Evolutionary conservation across 2,888 invertebrate genomes (phyloP).

Genomic region (Beris morrisii): DNA sequence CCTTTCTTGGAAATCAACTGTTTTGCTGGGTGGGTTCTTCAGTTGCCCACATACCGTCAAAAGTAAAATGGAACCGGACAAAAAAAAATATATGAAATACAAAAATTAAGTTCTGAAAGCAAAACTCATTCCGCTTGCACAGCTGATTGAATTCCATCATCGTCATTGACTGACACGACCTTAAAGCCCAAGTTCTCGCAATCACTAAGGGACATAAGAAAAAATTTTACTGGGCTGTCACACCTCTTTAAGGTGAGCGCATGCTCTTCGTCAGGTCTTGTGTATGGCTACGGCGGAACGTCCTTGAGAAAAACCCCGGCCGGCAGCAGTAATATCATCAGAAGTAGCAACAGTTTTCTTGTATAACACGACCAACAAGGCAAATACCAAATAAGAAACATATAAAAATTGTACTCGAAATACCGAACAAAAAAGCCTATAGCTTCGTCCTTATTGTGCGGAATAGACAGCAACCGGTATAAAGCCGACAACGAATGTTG

Average conservation of each 20-base stretch:
- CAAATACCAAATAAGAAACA: no score
- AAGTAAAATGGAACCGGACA: no score
- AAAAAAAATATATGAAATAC: no score
- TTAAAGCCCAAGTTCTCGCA: slow-evolving; percentile 18
- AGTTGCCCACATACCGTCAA: background rate
- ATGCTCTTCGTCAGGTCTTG: background rate
- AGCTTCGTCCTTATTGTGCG: no score
- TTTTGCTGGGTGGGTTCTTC: background rate
- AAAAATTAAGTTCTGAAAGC: no score
- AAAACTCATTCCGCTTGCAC: slow-evolving; percentile 10
- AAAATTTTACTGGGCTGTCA: slow-evolving; percentile 6
- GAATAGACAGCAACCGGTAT: no score
- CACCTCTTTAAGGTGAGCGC: slow-evolving; percentile 9
- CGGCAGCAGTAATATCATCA: slow-evolving; percentile 12
- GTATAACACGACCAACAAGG: background rate
- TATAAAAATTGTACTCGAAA: no score
- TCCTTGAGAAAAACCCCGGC: slow-evolving; percentile 19
- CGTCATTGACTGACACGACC: slow-evolving; percentile 10
- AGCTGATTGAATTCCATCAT: slow-evolving; percentile 15
- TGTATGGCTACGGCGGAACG: background rate
- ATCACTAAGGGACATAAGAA: slow-evolving; percentile 2
- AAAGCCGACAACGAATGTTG: no score
- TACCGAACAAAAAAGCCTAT: no score
- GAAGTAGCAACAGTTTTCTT: slow-evolving; percentile 9
- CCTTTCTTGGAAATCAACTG: background rate